Evolutionary conservation across 1,140 invertebrate species (phyloP), one percentile per base, ranked within the genome.

Genomic region (Ostrea edulis): DNA sequence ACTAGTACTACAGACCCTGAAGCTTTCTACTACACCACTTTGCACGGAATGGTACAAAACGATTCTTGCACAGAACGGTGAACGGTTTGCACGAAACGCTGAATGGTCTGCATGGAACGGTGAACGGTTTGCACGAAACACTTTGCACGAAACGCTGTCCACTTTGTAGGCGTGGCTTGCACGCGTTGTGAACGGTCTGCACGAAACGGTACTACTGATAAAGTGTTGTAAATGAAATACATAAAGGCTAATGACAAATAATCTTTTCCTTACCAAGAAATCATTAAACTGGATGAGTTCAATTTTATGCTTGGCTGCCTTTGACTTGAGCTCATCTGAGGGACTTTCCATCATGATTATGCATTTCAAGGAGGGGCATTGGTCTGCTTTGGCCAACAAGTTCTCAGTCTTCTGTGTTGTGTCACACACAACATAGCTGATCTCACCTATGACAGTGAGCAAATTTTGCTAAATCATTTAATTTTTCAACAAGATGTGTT

Each of bases 401-500:
- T 97, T 95, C 94, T 97, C 85, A 25, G 92, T 92, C 65, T 92
- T 97, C 84, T 97, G 97, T 95, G 98, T 98, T 86, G 96, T 97
- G 93, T 99, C 98, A 92, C 97, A 98, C 58, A 99, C 95, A n/a
- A 99, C 97, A 54, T 92, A 88, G 17, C 90, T 86, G 53, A 93
- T 92, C 44, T 91, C 92, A 68, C 92, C 93, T 62, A n/a, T 17
- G 20, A 62, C 14, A 62, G n/a, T 17, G 55, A 62, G 55, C 7
- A 62, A 62, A 62, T 62, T 7, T 62, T n/a, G 7, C 35, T 44
- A 44, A 2, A 44, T 5, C 35, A 44, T 44, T 44, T 5, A 44
- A 44, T 44, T 44, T 44, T 44, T 44, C 35, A 44, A n/a, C n/a
- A n/a, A n/a, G n/a, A n/a, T n/a, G n/a, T n/a, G n/a, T n/a, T n/a